Conservation (phyloP, 2,888 invertebrate genomes). For the Entomobrya proxima region DNA sequence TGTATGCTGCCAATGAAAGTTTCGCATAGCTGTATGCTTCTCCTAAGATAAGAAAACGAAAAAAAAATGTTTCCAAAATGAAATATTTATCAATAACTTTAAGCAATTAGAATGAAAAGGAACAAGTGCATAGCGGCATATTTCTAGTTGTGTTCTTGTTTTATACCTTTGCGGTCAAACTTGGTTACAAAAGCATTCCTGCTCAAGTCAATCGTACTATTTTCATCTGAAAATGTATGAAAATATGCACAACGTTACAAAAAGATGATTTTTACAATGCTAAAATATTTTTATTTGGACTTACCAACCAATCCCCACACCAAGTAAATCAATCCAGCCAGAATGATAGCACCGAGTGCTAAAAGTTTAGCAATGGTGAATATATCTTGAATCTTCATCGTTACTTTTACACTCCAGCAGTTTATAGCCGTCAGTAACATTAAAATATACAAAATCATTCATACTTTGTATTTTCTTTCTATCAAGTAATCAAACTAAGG, state of each 20-base stretch:
- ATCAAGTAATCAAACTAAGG: too few relatives aligned
- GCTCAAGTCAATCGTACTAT: conserved; percentile 9
- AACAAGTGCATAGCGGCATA: too few relatives aligned
- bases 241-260: too few relatives aligned
- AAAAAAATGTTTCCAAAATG: not conserved
- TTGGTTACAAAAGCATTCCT: conserved; percentile 65
- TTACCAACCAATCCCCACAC: conserved; percentile 41
- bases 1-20: conserved; percentile 87
- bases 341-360: conserved; percentile 88
- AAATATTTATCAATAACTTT: too few relatives aligned
- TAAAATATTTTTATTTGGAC: conserved; percentile 4
- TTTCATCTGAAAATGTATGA: conserved; percentile 39
- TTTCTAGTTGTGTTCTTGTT: not conserved
- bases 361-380: conserved; percentile 85
- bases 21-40: conserved; percentile 82
- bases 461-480: conserved; percentile 9
- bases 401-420: conserved; percentile 91
- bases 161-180: conserved; percentile 78
- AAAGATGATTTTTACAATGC: too few relatives aligned
- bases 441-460: conserved; percentile 77
- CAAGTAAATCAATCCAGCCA: conserved; percentile 83
- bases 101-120: too few relatives aligned
- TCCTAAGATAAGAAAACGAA: conserved; percentile 78
- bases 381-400: conserved; percentile 90
- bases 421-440: conserved; percentile 92